A percentile compares a stretch with the other conserved stretches of the same genome.
These are phyloP conservation scores for Orbicella faveolata DNA, from an alignment of 64 coral and sea anemone genomes.

Conservation along the genomic window DNA sequence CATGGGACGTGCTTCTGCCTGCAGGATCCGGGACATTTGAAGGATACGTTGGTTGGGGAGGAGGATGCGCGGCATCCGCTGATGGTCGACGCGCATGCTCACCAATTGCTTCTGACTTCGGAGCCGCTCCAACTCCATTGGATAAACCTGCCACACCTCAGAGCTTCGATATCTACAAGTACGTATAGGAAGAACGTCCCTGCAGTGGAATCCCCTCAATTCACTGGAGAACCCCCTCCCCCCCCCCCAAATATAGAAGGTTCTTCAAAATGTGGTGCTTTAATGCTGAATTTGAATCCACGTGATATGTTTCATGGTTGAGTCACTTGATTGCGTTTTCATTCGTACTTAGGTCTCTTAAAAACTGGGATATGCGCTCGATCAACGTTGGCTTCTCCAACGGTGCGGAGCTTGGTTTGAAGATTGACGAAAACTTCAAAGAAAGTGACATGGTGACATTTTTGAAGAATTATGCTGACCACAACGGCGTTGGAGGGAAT, in stretches of 20 bases:
- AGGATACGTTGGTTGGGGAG: slow-evolving; percentile 82
- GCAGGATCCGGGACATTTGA: slow-evolving; percentile 79
- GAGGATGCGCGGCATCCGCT: slow-evolving; percentile 61
- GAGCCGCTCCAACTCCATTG: slow-evolving; percentile 38
- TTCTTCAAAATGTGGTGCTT: too few relatives aligned
- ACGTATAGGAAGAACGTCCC: not conserved
- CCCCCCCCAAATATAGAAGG: too few relatives aligned
- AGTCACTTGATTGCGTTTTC: not conserved
- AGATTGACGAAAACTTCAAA: slow-evolving; percentile 60
- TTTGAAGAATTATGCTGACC: slow-evolving; percentile 64
- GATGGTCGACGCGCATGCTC: slow-evolving; percentile 60
- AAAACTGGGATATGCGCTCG: slow-evolving; percentile 51
- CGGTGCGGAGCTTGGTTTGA: slow-evolving; percentile 63
- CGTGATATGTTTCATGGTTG: too few relatives aligned
- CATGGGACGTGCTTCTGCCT: slow-evolving; percentile 53
- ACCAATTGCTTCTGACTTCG: slow-evolving; percentile 39
- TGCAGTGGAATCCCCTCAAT: too few relatives aligned
- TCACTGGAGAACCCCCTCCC: too few relatives aligned
- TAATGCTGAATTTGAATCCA: too few relatives aligned
- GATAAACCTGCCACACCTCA: slow-evolving; percentile 28
- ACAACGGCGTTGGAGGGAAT: slow-evolving; percentile 62
- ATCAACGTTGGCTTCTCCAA: slow-evolving; percentile 56
- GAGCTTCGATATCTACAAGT: slow-evolving; percentile 60
- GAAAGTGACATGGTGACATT: slow-evolving; percentile 47
- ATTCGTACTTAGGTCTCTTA: slow-evolving; percentile 32